These are phyloP conservation scores for Lagodon rhomboides DNA, from an alignment of 2,797 vertebrate genomes.

Conservation along the genomic window DNA sequence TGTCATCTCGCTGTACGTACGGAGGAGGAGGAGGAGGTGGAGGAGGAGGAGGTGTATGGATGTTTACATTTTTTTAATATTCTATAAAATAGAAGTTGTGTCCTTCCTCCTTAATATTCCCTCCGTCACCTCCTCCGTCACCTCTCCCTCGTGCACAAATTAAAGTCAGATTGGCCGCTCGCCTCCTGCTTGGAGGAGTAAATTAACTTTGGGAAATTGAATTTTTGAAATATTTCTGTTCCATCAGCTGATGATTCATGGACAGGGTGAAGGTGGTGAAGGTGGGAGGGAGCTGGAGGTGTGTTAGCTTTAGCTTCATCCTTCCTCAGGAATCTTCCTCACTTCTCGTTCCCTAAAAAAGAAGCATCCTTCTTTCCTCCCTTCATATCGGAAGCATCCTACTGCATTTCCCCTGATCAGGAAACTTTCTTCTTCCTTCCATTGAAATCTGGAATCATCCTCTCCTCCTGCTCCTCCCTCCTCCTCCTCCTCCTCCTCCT, in stretches of 20 bases:
- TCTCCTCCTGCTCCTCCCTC: not conserved
- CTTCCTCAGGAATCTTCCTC: too few species aligned
- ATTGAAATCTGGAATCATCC: not conserved
- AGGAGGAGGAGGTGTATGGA: not conserved
- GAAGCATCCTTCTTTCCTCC: too few species aligned
- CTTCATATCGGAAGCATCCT: too few species aligned
- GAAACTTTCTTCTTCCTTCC: not conserved
- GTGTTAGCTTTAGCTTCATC: not conserved
- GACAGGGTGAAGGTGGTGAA: conserved; percentile 7
- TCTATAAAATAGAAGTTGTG: not conserved
- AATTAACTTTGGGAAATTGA: conserved; percentile 60
- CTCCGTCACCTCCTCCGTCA: conserved; percentile 31
- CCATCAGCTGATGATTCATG: conserved; percentile 28
- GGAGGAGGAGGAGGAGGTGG: not conserved
- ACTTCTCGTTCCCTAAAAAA: too few species aligned
- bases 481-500: too few species aligned
- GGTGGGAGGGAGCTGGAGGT: not conserved
- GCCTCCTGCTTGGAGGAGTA: conserved; percentile 32
- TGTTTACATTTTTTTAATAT: not conserved
- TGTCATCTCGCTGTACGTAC: conserved; percentile 5
- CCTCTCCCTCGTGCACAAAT: conserved; percentile 46
- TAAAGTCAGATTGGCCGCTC: conserved; percentile 39
- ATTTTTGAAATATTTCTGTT: conserved; percentile 55
- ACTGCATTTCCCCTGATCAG: too few species aligned
- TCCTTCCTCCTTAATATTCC: conserved; percentile 42